These are phyloP conservation scores for Harpegnathos saltator DNA, from an alignment of 1,140 invertebrate genomes.

Conservation along the genomic window DNA sequence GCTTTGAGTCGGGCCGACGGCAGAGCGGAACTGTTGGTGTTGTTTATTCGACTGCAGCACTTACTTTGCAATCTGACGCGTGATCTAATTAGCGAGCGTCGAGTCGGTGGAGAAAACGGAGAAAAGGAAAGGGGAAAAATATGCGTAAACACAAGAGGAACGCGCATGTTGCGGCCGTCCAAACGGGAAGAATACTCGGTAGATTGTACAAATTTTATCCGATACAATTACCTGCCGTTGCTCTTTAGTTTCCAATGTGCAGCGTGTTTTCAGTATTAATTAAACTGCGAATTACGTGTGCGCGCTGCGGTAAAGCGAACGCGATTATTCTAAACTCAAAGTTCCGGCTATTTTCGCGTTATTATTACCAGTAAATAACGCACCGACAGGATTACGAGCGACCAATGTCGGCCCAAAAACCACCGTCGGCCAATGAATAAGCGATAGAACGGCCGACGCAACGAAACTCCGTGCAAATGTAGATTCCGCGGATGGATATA, in stretches of 20 bases:
- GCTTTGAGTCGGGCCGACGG: not conserved
- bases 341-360: not conserved
- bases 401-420: not conserved
- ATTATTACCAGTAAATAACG: constrained; percentile 12
- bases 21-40: not conserved
- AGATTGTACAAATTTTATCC: constrained; percentile 1
- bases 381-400: not conserved
- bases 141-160: not conserved
- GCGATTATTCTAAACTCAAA: constrained; percentile 9
- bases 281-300: not conserved
- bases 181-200: not conserved
- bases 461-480: constrained; percentile 15
- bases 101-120: not conserved
- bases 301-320: not conserved
- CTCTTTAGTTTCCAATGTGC: constrained; percentile 1
- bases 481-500: constrained; percentile 29
- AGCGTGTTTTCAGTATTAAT: constrained; percentile 4
- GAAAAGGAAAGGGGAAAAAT: not conserved
- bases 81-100: constrained; percentile 1
- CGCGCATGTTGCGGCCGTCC: no score
- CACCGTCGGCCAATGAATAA: constrained; percentile 36
- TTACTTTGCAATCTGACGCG: not conserved
- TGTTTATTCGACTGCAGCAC: not conserved
- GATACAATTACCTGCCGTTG: not conserved
- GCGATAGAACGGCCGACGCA: constrained; percentile 11